Evolutionary conservation across 2,113 vertebrate genomes (phyloP), one percentile per base, ranked within the genome.

Genomic region (Accipiter cooperii): DNA sequence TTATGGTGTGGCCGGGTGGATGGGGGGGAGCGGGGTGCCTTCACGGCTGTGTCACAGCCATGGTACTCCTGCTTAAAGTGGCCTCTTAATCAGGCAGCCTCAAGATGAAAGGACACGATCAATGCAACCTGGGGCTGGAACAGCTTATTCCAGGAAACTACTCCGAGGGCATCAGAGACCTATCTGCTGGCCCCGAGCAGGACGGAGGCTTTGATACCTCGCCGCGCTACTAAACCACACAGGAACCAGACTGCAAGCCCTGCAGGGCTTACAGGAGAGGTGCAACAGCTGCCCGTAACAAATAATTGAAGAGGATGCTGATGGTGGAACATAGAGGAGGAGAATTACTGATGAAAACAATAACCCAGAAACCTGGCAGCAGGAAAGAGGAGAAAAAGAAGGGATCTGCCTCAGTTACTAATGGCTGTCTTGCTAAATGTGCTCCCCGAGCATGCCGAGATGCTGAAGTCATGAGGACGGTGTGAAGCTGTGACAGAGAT

Each of bases 381-480:
- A 60, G 57, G 6, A 21, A 38, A 29, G 38, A 75, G 47, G 21
- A 38, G 57, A 26, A 9, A 4, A 21, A 46, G 84, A 55, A 33
- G 40, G 3, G 40, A 8, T 57, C 2, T 60, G 42, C 42, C 74
- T 36, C 2, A 0, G 33, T 2, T 44, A 28, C 60, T 25, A 5
- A 34, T 8, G 69, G 25, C 49, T 88, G 38, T 36, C 40, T 64
- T 29, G 80, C 51, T 51, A 33, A 46, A 31, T 2, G 25, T 46
- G 69, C 14, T 63, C 34, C 85, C 12, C 36, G 12, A 44, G 38
- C 24, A 3, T 10, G 36, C 75, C 9, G 42, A 8, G 80, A 22
- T 69, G 68, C 54, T 71, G 40, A n/a, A 40, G 33, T 34, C 44
- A 9, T 2, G 34, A 80, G 57, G 61, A 31, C 0, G 0, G 13